A percentile compares a stretch with the other conserved stretches of the same genome.
Evolutionary conservation across 92 coral and sea anemone genomes (phyloP).

Genomic region (Porites evermanni): DNA sequence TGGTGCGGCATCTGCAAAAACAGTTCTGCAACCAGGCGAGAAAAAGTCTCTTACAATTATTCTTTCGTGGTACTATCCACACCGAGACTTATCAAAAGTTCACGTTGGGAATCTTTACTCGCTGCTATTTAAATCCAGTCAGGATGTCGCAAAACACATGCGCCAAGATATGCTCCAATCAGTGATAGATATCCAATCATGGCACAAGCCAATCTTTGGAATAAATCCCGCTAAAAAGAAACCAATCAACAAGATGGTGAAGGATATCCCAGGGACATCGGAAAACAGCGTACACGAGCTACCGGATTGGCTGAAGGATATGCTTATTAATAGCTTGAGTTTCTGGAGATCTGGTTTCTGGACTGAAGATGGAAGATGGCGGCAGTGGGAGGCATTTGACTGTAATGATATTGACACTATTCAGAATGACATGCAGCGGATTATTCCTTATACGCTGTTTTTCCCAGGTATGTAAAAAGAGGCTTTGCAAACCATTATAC

Average conservation of each 20-base stretch:
- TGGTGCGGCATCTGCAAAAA: slow-evolving; percentile 74
- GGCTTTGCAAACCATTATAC: background rate
- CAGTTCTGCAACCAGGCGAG: slow-evolving; percentile 77
- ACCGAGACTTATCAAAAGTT: slow-evolving; percentile 80
- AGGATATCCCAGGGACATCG: slow-evolving; percentile 32
- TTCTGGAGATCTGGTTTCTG: slow-evolving; percentile 92
- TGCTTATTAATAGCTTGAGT: slow-evolving; percentile 79
- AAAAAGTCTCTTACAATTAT: slow-evolving; percentile 81
- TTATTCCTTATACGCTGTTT: slow-evolving; percentile 79
- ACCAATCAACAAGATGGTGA: slow-evolving; percentile 33
- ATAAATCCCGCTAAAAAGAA: slow-evolving; percentile 16
- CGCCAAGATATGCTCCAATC: slow-evolving; percentile 73
- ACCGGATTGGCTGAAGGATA: slow-evolving; percentile 83
- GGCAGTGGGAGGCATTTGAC: slow-evolving; percentile 93
- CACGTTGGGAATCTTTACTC: slow-evolving; percentile 82
- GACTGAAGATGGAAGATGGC: slow-evolving; percentile 87
- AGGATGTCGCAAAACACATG: slow-evolving; percentile 81
- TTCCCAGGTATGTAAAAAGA: slow-evolving; percentile 72
- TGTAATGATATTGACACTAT: slow-evolving; percentile 88
- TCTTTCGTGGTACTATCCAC: slow-evolving; percentile 88
- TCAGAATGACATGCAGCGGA: slow-evolving; percentile 89
- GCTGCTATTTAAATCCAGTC: slow-evolving; percentile 75
- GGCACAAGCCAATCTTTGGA: slow-evolving; percentile 74
- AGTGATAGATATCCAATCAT: slow-evolving; percentile 57
- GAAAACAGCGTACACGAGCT: slow-evolving; percentile 53